A percentile compares a stretch with the other conserved stretches of the same genome.
Conservation (phyloP, 2,113 vertebrate species). For the Hemibagrus wyckioides region DNA sequence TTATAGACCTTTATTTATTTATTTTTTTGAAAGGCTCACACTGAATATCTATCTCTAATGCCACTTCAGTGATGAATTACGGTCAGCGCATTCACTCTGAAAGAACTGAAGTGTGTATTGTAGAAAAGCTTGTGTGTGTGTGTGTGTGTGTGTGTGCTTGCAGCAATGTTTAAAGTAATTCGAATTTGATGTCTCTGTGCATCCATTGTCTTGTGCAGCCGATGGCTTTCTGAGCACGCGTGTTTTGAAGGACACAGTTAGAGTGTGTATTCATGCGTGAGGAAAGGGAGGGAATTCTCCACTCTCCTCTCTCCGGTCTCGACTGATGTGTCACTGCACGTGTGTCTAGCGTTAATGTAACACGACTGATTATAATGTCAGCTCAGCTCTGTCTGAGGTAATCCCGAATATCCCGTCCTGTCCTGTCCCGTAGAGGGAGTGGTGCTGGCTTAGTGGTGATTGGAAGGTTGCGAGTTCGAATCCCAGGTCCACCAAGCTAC, state of each 20-base stretch:
- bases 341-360: background rate
- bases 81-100: conserved; percentile 8
- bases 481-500: too few relatives aligned
- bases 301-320: too few relatives aligned
- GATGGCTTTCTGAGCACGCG: background rate
- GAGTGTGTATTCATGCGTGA: background rate
- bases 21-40: conserved; percentile 38
- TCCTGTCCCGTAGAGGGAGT: too few relatives aligned
- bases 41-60: conserved; percentile 9
- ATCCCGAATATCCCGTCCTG: background rate
- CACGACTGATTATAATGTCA: background rate
- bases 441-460: too few relatives aligned
- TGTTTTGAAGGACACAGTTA: conserved; percentile 7
- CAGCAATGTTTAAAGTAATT: background rate
- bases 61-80: conserved; percentile 31
- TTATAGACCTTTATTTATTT: conserved; percentile 5
- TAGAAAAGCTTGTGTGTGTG: conserved; percentile 8
- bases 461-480: too few relatives aligned
- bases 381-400: background rate
- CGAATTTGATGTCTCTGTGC: background rate
- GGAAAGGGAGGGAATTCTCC: background rate
- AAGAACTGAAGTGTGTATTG: conserved; percentile 25
- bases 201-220: background rate
- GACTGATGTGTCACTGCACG: background rate
- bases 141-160: background rate